phyloP scores from a whole-genome alignment of 2,797 vertebrate species.

The Glyptemys insculpta region DNA sequence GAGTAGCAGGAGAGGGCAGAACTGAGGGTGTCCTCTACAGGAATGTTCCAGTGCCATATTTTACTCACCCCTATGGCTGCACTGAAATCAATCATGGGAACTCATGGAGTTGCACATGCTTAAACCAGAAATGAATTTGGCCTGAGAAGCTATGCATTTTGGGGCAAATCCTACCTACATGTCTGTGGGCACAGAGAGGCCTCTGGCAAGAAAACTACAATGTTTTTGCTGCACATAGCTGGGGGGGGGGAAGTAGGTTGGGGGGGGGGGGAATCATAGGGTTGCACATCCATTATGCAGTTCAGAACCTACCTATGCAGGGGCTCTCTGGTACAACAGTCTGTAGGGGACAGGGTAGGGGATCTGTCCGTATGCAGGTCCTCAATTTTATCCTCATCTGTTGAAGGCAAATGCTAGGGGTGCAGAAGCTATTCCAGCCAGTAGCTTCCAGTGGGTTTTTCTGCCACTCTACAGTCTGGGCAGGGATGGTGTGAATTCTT shows the following conservation, averaged over 20 bases:
- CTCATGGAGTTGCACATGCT: background rate
- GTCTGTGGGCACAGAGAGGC: background rate
- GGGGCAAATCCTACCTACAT: background rate
- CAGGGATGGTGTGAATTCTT: background rate
- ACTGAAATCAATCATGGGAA: background rate
- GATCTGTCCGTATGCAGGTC: background rate
- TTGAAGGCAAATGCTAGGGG: background rate
- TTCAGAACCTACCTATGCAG: background rate
- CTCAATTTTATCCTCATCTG: background rate
- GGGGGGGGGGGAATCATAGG: background rate
- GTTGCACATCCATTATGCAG: background rate
- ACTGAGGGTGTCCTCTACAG: background rate
- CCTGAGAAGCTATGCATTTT: background rate
- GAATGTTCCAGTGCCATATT: background rate
- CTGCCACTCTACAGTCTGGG: background rate
- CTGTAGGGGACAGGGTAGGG: background rate
- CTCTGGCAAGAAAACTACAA: background rate
- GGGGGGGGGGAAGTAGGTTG: background rate
- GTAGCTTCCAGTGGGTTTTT: background rate
- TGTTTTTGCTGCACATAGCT: background rate
- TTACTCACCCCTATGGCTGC: background rate
- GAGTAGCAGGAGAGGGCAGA: constrained; percentile 23
- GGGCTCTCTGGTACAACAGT: background rate
- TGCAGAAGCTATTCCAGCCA: background rate
- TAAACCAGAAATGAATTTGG: constrained; percentile 6